Evolutionary conservation across 2,888 invertebrate species (phyloP).

Genomic region (Acleris sparsana): DNA sequence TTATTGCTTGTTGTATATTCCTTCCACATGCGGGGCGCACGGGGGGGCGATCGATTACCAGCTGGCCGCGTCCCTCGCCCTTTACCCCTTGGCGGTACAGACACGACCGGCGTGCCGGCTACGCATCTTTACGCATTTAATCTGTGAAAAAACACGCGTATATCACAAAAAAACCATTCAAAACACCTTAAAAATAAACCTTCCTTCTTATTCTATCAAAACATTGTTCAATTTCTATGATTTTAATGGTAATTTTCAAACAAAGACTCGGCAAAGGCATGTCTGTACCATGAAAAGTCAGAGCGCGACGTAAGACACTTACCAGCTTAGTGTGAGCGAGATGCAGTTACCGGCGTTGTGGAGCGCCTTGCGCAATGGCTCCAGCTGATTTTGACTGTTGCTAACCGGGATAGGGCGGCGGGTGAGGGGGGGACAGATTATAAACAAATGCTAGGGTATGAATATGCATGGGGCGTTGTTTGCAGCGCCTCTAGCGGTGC

Average conservation of each 20-base stretch:
- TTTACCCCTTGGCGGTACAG: slow-evolving; percentile 8
- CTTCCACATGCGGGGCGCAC: background rate
- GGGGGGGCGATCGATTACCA: slow-evolving; percentile 29
- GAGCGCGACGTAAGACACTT: slow-evolving; percentile 7
- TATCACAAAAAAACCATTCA: background rate
- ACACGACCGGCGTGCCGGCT: slow-evolving; percentile 27
- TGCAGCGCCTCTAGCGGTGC: slow-evolving; percentile 11
- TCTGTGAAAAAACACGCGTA: slow-evolving; percentile 12
- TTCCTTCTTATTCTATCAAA: background rate
- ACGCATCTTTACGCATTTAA: background rate
- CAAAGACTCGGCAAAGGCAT: slow-evolving; percentile 21
- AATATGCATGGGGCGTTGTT: slow-evolving; percentile 33
- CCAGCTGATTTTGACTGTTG: slow-evolving; percentile 37
- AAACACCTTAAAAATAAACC: background rate
- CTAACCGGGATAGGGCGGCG: slow-evolving; percentile 15
- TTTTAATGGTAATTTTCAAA: slow-evolving; percentile 6
- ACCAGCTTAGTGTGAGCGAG: slow-evolving; percentile 1
- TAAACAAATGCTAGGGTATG: slow-evolving; percentile 29
- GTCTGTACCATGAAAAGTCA: slow-evolving; percentile 25
- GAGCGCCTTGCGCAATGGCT: slow-evolving; percentile 24
- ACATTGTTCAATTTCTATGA: background rate
- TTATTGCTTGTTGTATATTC: slow-evolving; percentile 2
- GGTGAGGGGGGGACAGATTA: slow-evolving; percentile 12
- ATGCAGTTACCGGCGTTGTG: slow-evolving; percentile 26
- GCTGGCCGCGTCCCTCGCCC: slow-evolving; percentile 21